Conservation (phyloP, 1,140 invertebrate species). For the Drosophila rhopaloa region DNA sequence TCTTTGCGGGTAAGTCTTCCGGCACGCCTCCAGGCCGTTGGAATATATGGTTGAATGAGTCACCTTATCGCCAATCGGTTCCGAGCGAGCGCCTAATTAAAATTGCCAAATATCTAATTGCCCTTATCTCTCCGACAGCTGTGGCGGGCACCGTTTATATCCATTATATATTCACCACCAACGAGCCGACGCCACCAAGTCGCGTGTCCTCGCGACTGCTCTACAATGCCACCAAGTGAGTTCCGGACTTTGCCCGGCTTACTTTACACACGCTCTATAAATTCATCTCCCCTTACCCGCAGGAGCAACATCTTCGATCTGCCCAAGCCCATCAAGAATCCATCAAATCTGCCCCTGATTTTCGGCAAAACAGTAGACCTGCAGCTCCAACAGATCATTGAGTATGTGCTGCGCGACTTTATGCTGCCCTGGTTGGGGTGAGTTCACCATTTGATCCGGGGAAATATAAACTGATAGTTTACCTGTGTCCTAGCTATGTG, state of each 20-base stretch:
- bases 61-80: constrained; percentile 17
- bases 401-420: constrained; percentile 92
- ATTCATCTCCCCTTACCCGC: constrained; percentile 1
- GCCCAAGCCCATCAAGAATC: constrained; percentile 82
- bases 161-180: constrained; percentile 81
- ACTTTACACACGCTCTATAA: neutral
- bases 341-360: constrained; percentile 88
- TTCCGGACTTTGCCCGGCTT: constrained; percentile 36
- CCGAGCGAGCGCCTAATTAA: constrained; percentile 39
- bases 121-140: constrained; percentile 61
- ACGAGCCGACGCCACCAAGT: constrained; percentile 71
- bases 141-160: constrained; percentile 80
- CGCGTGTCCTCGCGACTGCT: constrained; percentile 76
- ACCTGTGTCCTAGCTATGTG: constrained; percentile 58
- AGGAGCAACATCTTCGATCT: constrained; percentile 82
- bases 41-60: constrained; percentile 13
- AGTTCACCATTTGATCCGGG: constrained; percentile 42
- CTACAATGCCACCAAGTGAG: constrained; percentile 84
- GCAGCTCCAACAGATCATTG: constrained; percentile 92
- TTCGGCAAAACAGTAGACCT: constrained; percentile 93
- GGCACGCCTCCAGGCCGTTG: neutral
- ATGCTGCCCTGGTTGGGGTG: constrained; percentile 90
- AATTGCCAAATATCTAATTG: constrained; percentile 45
- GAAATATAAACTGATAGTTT: neutral
- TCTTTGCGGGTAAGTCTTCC: constrained; percentile 73